Percentiles rank a stretch among this genome's conserved stretches.
Evolutionary conservation across 2,797 vertebrate genomes (phyloP).

Genomic region (Botia kubotai): DNA sequence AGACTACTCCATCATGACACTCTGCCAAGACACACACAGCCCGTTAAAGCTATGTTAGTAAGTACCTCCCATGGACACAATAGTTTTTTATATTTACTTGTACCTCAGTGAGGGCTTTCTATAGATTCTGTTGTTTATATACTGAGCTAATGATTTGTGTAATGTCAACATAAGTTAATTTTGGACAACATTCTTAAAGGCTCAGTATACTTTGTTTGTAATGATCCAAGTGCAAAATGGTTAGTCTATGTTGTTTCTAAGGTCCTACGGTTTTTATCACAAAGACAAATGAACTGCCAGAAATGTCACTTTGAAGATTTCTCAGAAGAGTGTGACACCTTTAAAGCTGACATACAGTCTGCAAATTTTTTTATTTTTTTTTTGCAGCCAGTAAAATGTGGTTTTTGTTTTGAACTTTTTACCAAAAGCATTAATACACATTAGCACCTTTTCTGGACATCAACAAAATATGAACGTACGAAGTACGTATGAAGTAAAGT

Average conservation of each 20-base stretch:
- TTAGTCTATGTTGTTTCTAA: no score
- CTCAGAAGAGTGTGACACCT: neutral
- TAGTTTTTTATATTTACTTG: no score
- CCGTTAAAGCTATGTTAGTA: neutral
- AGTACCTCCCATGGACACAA: neutral
- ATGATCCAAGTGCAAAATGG: slow-evolving; percentile 1
- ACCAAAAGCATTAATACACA: no score
- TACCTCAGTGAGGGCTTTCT: no score
- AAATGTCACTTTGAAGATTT: neutral
- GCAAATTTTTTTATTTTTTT: no score
- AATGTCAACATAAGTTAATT: neutral
- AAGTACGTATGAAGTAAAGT: no score
- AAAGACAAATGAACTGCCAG: neutral
- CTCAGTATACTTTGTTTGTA: neutral
- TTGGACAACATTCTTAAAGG: neutral
- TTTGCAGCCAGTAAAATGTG: no score
- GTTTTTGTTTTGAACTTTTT: no score
- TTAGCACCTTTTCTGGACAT: no score
- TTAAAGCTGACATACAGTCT: neutral
- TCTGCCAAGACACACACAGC: slow-evolving; percentile 44
- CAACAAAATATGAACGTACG: no score
- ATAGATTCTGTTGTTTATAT: no score
- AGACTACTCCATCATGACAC: slow-evolving; percentile 66
- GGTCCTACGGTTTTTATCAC: neutral
- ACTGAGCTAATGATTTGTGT: no score